phyloP scores from a whole-genome alignment of 2,888 invertebrate species.

The Mythimna lalbum region DNA sequence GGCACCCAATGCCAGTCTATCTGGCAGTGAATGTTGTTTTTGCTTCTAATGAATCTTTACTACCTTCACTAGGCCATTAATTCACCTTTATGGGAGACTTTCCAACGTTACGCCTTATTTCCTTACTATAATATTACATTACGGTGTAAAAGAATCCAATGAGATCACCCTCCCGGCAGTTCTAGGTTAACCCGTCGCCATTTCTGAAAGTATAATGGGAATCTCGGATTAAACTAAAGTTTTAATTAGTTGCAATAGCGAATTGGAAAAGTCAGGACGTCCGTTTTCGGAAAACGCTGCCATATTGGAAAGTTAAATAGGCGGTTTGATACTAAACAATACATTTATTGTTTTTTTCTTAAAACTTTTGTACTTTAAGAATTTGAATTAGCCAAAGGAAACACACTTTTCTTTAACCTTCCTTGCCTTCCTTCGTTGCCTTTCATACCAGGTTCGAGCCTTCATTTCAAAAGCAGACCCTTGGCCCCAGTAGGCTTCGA shows the following conservation, averaged over 20 bases:
- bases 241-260: conserved; percentile 89
- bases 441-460: too few species aligned
- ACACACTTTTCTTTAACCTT: too few species aligned
- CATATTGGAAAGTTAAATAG: conserved; percentile 80
- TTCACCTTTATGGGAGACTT: too few species aligned
- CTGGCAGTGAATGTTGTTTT: too few species aligned
- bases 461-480: too few species aligned
- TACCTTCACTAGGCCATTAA: too few species aligned
- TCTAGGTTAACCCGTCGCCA: conserved; percentile 79
- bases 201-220: conserved; percentile 88
- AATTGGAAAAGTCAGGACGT: conserved; percentile 80
- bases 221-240: conserved; percentile 88
- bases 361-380: too few species aligned
- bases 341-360: conserved; percentile 5
- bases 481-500: too few species aligned
- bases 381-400: too few species aligned
- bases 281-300: conserved; percentile 73
- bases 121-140: conserved; percentile 19
- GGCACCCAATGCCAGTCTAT: too few species aligned
- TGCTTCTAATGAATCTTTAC: too few species aligned
- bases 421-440: too few species aligned
- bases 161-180: conserved; percentile 70
- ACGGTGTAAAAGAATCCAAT: conserved; percentile 67
- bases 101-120: background rate
- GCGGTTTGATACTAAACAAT: conserved; percentile 58